These are phyloP conservation scores for Andrena minutula DNA, from an alignment of 2,888 invertebrate genomes.

Conservation along the genomic window DNA sequence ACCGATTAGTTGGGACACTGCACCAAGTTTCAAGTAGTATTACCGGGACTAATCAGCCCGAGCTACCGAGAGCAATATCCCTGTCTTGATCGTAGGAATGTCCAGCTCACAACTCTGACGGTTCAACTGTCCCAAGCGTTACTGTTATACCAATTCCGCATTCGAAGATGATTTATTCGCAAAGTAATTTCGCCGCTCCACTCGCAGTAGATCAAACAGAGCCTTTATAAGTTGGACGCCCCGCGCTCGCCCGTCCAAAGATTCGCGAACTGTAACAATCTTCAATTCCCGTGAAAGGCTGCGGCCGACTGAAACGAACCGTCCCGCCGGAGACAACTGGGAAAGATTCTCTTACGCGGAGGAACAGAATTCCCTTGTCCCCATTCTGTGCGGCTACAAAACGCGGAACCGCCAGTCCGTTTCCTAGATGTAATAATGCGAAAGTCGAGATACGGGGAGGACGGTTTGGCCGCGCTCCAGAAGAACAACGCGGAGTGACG, in stretches of 20 bases:
- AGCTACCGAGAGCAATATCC: neutral
- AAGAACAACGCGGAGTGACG: conserved; percentile 24
- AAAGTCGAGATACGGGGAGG: conserved; percentile 7
- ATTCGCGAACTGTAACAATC: conserved; percentile 1
- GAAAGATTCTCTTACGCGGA: neutral
- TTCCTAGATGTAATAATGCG: conserved; percentile 26
- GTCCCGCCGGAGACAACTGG: conserved; percentile 9
- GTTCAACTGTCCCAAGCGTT: neutral
- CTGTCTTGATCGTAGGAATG: too few relatives aligned
- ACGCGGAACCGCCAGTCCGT: neutral
- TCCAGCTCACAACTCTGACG: neutral
- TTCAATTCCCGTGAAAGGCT: conserved; percentile 23
- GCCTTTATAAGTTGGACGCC: neutral
- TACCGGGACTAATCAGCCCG: too few relatives aligned
- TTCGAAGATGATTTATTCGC: conserved; percentile 29
- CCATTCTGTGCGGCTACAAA: conserved; percentile 21
- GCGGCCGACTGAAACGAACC: conserved; percentile 14
- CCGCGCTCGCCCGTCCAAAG: neutral
- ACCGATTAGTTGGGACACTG: too few relatives aligned
- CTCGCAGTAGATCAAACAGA: conserved; percentile 6
- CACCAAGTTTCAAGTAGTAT: too few relatives aligned
- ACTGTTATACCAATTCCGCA: neutral
- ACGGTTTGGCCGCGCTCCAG: conserved; percentile 50
- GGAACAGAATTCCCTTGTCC: neutral
- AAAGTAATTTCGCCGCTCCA: conserved; percentile 20